phyloP scores from a whole-genome alignment of 2,113 vertebrate species.

The Rhinichthys klamathensis region DNA sequence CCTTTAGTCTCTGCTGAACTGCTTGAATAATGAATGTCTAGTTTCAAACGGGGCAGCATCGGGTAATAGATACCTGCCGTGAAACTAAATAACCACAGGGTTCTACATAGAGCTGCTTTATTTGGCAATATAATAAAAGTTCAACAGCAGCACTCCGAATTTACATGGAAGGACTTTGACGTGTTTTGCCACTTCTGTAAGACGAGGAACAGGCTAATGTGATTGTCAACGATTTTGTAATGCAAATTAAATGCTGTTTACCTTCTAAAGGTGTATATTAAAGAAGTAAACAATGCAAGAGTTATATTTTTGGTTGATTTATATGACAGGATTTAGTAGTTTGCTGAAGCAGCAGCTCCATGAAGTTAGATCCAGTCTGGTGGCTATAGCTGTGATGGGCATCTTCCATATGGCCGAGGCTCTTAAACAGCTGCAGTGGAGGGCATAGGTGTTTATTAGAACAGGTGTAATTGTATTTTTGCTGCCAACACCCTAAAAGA shows the following conservation, averaged over 20 bases:
- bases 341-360: not conserved
- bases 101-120: not conserved
- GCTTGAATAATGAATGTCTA: conserved; percentile 74
- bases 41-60: conserved; percentile 42
- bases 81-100: conserved; percentile 61
- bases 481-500: not conserved
- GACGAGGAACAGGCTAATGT: not conserved
- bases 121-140: not conserved
- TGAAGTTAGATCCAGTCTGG: not conserved
- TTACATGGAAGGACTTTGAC: not conserved
- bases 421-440: not conserved
- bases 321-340: not conserved
- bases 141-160: too few relatives aligned
- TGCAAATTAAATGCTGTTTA: not conserved
- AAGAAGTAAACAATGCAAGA: not conserved
- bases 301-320: not conserved
- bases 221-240: not conserved
- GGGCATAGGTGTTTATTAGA: conserved; percentile 13
- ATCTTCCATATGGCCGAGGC: conserved; percentile 7
- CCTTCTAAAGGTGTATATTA: not conserved
- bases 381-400: not conserved
- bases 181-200: not conserved
- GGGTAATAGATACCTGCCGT: conserved; percentile 64
- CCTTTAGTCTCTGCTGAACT: conserved; percentile 42
- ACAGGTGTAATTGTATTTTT: conserved; percentile 31